These are phyloP conservation scores for Heliconius ethilla DNA, from an alignment of 2,888 invertebrate genomes.

Conservation along the genomic window DNA sequence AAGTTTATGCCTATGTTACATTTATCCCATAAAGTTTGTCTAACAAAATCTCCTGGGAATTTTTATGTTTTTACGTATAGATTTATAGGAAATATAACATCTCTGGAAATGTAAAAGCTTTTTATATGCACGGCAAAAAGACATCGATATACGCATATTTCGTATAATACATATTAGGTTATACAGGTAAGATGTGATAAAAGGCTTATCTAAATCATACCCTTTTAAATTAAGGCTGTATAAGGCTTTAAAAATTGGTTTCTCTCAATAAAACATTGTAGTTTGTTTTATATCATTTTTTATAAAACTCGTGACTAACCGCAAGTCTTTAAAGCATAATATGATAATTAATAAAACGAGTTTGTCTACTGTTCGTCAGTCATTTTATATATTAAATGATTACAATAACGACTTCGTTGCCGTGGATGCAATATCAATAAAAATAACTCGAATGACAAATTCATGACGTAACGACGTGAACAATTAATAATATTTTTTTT, in stretches of 20 bases:
- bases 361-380: constrained; percentile 40
- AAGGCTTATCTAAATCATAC: background rate
- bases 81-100: constrained; percentile 8
- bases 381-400: constrained; percentile 30
- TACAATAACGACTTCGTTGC: constrained; percentile 22
- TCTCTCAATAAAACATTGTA: constrained; percentile 1
- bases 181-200: background rate
- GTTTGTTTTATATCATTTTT: constrained; percentile 17
- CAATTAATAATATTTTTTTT: background rate
- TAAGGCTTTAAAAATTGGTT: background rate
- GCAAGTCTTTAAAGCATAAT: constrained; percentile 37
- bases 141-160: background rate
- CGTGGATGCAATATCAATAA: constrained; percentile 31
- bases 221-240: background rate
- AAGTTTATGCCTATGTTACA: background rate
- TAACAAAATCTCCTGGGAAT: background rate
- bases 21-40: background rate
- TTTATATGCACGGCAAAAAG: background rate
- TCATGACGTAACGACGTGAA: background rate
- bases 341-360: constrained; percentile 44
- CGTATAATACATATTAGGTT: background rate
- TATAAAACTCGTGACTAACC: constrained; percentile 36
- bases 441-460: constrained; percentile 34
- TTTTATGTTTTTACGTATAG: constrained; percentile 3
- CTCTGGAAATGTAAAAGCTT: background rate